Conservation (phyloP, 92 coral and sea anemone genomes). For the Phenganax marumi region DNA sequence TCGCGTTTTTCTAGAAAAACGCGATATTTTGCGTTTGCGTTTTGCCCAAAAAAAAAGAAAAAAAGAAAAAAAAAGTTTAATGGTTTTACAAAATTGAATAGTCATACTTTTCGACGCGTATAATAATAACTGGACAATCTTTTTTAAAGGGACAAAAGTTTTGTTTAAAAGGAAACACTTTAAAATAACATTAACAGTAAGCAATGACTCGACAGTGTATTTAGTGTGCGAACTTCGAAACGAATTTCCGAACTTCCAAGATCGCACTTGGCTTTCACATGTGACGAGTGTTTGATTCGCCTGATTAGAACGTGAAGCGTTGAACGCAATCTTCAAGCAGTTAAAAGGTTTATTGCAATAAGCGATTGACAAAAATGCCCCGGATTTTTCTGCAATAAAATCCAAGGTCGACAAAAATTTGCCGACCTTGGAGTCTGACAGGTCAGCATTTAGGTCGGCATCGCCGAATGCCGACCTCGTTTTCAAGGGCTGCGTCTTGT, state of each 20-base stretch:
- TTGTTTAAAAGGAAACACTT: neutral
- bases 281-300: too few species aligned
- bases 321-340: neutral
- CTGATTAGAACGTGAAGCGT: neutral
- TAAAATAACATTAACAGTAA: neutral
- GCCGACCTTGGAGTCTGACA: constrained; percentile 9
- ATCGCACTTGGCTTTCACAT: too few species aligned
- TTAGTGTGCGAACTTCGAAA: too few species aligned
- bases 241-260: too few species aligned
- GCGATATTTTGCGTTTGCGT: too few species aligned
- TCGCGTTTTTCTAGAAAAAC: neutral
- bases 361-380: neutral
- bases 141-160: neutral
- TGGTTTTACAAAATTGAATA: neutral
- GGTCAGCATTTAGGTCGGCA: constrained; percentile 12
- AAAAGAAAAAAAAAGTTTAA: too few species aligned
- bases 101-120: neutral
- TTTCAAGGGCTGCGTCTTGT: neutral
- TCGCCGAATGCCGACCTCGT: constrained; percentile 13
- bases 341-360: neutral
- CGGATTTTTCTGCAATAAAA: neutral
- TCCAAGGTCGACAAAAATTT: neutral
- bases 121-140: neutral
- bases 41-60: too few species aligned
- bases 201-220: too few species aligned